Conservation (phyloP, 2,888 invertebrate genomes). For the Hybos culiciformis region DNA sequence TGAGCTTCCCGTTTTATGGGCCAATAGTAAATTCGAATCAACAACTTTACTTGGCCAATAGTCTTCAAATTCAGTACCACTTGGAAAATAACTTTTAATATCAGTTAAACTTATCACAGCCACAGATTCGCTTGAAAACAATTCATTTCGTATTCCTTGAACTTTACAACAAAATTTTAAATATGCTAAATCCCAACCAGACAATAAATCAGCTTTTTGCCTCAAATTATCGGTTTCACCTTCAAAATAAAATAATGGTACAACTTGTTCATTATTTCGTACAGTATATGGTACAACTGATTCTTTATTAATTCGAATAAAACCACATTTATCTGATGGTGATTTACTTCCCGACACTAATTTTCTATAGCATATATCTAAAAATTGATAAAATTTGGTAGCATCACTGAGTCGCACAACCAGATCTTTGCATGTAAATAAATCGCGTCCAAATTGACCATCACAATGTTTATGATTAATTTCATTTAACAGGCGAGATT, state of each 20-base stretch:
- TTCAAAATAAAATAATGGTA: constrained; percentile 74
- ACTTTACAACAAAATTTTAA: constrained; percentile 90
- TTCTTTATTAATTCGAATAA: constrained; percentile 83
- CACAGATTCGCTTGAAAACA: constrained; percentile 82
- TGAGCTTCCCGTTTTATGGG: constrained; percentile 44
- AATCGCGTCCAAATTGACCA: constrained; percentile 73
- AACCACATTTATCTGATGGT: constrained; percentile 69
- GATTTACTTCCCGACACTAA: constrained; percentile 55
- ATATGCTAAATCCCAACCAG: constrained; percentile 86
- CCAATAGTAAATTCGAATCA: constrained; percentile 63
- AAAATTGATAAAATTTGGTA: constrained; percentile 76
- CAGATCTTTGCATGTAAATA: constrained; percentile 76
- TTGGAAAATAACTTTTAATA: constrained; percentile 81
- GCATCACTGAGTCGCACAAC: constrained; percentile 82
- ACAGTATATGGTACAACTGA: constrained; percentile 87
- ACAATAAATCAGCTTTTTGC: constrained; percentile 70
- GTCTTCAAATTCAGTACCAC: constrained; percentile 79
- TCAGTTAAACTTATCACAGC: constrained; percentile 81
- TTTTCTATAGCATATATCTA: constrained; percentile 80
- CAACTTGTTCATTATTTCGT: constrained; percentile 69
- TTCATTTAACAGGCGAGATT: constrained; percentile 79
- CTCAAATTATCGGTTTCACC: constrained; percentile 87
- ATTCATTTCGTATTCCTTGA: constrained; percentile 79
- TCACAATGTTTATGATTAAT: constrained; percentile 89
- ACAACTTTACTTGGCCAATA: constrained; percentile 87